Conservation (phyloP, 2,888 invertebrate species). For the Mongoloraphidia duomilia region DNA sequence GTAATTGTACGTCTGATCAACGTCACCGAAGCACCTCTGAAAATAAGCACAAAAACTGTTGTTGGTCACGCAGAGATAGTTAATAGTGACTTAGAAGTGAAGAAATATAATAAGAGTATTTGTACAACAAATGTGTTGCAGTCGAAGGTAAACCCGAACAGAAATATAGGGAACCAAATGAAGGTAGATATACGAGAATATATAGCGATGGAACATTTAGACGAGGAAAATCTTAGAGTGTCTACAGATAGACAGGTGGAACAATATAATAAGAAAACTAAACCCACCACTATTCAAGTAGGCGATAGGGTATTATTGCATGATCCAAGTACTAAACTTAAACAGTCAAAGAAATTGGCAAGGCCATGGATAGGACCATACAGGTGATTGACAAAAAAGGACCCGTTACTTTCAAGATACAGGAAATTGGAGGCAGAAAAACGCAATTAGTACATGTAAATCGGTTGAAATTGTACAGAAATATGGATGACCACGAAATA, state of each 20-base stretch:
- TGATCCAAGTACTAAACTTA: background rate
- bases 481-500: too few relatives aligned
- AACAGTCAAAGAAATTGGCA: background rate
- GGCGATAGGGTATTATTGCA: slow-evolving; percentile 2
- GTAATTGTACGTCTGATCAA: too few relatives aligned
- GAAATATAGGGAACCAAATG: background rate
- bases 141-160: too few relatives aligned
- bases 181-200: background rate
- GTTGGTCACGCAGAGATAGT: too few relatives aligned
- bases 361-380: background rate
- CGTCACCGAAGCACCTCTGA: too few relatives aligned
- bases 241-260: background rate
- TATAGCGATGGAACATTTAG: background rate
- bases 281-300: background rate
- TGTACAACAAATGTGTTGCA: too few relatives aligned
- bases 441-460: background rate
- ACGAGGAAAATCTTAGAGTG: background rate
- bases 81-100: too few relatives aligned
- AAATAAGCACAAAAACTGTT: too few relatives aligned
- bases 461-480: too few relatives aligned
- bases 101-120: too few relatives aligned
- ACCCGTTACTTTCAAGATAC: background rate
- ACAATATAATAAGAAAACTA: background rate
- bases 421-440: background rate
- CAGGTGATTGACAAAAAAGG: background rate